A percentile compares a stretch with the other conserved stretches of the same genome.
phyloP scores from a whole-genome alignment of 2,888 invertebrate genomes.

The Eustalomyia histrio region DNA sequence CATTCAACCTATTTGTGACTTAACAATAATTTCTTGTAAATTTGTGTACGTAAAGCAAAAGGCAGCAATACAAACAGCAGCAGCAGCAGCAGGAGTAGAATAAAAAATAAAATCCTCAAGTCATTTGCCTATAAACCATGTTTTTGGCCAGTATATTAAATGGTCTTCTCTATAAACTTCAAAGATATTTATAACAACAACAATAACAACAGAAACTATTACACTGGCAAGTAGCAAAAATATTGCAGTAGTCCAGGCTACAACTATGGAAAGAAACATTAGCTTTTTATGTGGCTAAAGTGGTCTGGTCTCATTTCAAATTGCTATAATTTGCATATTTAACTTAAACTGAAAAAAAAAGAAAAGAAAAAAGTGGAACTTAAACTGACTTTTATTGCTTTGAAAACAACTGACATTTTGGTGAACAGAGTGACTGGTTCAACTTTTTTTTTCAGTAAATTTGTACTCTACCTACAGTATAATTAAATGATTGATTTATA shows the following conservation, averaged over 20 bases:
- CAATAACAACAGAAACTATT: constrained; percentile 14
- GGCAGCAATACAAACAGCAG: constrained; percentile 1
- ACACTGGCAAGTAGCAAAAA: constrained; percentile 19
- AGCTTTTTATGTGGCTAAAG: constrained; percentile 58
- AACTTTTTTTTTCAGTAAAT: constrained; percentile 20
- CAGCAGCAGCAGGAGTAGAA: not conserved
- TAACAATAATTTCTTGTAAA: constrained; percentile 21
- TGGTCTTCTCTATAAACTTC: constrained; percentile 44
- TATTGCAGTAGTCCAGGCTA: constrained; percentile 30
- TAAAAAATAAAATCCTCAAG: constrained; percentile 18
- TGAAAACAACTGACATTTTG: constrained; percentile 59
- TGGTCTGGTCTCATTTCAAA: constrained; percentile 64
- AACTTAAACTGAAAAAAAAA: constrained; percentile 33
- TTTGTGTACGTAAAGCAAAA: constrained; percentile 8
- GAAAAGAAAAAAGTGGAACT: constrained; percentile 17
- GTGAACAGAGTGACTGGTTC: constrained; percentile 40
- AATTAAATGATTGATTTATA: too few species aligned
- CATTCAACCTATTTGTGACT: constrained; percentile 60
- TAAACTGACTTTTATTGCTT: constrained; percentile 61
- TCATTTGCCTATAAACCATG: constrained; percentile 47
- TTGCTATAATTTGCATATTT: constrained; percentile 65
- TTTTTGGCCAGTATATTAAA: constrained; percentile 56
- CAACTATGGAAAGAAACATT: constrained; percentile 41
- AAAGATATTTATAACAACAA: constrained; percentile 45
- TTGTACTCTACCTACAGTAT: not conserved